Evolutionary conservation across 2,797 vertebrate genomes (phyloP).

Genomic region (Smutsia gigantea): DNA sequence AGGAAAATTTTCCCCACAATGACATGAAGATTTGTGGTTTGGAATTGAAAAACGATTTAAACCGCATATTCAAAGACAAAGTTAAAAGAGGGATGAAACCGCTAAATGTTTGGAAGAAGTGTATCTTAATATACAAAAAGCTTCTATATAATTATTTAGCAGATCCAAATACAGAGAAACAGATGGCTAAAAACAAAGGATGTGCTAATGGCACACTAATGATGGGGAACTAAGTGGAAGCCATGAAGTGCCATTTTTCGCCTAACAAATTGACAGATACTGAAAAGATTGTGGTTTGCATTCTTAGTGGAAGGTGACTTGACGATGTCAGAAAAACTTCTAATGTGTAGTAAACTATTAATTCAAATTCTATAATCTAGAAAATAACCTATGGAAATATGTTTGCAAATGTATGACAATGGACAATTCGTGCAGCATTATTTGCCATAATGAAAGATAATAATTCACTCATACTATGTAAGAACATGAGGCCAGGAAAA

Average conservation of each 20-base stretch:
- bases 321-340: not conserved
- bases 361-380: not conserved
- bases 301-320: not conserved
- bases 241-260: not conserved
- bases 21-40: not conserved
- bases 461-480: not conserved
- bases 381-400: not conserved
- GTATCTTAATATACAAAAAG: not conserved
- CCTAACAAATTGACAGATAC: not conserved
- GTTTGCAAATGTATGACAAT: constrained; percentile 17
- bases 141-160: not conserved
- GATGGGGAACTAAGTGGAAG: not conserved
- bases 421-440: not conserved
- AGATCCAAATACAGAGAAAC: not conserved
- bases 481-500: not conserved
- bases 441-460: not conserved
- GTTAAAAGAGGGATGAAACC: not conserved
- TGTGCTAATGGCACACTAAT: not conserved
- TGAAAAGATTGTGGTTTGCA: not conserved
- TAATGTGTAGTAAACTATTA: not conserved
- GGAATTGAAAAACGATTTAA: not conserved
- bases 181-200: not conserved
- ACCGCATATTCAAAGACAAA: not conserved
- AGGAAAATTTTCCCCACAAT: not conserved
- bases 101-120: not conserved